Evolutionary conservation across 2,113 vertebrate genomes (phyloP).

Genomic region (Sarotherodon lohbergeri): DNA sequence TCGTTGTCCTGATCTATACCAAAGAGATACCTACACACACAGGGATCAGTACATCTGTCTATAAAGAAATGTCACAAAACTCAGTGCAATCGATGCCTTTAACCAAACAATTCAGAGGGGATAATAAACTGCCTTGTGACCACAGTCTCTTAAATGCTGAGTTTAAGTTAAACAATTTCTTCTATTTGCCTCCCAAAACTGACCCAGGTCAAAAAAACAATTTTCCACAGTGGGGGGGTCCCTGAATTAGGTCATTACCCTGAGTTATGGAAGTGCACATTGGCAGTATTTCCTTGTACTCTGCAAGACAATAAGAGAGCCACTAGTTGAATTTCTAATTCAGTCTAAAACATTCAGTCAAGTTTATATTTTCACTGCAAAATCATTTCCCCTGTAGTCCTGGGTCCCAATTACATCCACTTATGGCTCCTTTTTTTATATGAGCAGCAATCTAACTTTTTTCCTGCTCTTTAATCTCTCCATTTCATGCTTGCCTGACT

Average conservation of each 20-base stretch:
- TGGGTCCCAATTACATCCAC: not conserved
- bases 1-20: not conserved
- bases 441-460: not conserved
- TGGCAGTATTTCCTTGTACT: not conserved
- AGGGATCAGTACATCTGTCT: not conserved
- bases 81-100: not conserved
- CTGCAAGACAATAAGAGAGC: not conserved
- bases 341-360: not conserved
- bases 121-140: not conserved
- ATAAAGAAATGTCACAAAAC: not conserved
- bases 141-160: not conserved
- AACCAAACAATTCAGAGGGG: not conserved
- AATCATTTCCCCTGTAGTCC: not conserved
- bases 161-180: not conserved
- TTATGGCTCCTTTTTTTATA: not conserved
- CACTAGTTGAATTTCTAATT: not conserved
- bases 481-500: conserved; percentile 20
- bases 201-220: not conserved
- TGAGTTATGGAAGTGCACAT: not conserved
- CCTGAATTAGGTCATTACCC: not conserved
- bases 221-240: not conserved
- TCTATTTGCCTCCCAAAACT: not conserved
- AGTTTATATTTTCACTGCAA: not conserved
- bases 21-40: not conserved
- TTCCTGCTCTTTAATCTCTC: conserved; percentile 18